phyloP scores from a whole-genome alignment of 1,140 invertebrate genomes.

The Ylistrum balloti region DNA sequence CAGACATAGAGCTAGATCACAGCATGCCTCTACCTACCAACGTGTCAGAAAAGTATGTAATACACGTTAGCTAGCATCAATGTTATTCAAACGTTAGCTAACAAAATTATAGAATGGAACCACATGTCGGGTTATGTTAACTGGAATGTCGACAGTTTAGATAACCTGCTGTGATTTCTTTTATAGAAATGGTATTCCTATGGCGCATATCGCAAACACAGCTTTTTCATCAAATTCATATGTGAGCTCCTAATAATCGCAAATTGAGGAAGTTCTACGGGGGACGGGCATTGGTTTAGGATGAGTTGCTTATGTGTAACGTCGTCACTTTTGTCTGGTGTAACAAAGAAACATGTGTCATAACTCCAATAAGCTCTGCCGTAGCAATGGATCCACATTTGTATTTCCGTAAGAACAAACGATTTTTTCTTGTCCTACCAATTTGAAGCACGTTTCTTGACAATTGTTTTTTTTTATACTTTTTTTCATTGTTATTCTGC shows the following conservation, averaged over 20 bases:
- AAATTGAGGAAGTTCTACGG: not conserved
- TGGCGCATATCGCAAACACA: not conserved
- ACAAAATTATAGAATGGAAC: not conserved
- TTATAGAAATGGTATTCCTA: slow-evolving; percentile 5
- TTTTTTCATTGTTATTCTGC: too few species aligned
- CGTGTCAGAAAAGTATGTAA: not conserved
- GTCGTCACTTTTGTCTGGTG: not conserved
- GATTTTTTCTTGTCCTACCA: too few species aligned
- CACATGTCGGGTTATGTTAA: not conserved
- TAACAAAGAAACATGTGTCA: not conserved
- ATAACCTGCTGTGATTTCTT: not conserved
- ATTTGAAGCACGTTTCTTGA: too few species aligned
- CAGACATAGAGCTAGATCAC: not conserved
- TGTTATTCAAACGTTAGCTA: not conserved
- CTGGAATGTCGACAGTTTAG: not conserved
- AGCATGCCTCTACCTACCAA: not conserved
- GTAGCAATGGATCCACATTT: not conserved
- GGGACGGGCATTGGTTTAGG: not conserved
- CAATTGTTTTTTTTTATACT: too few species aligned
- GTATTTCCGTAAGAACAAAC: too few species aligned
- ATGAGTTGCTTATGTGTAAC: too few species aligned
- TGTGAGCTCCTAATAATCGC: not conserved
- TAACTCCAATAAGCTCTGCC: not conserved
- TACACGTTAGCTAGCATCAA: not conserved
- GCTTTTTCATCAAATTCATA: not conserved